Base-by-base conservation (phyloP, 2,113 vertebrate genomes). In the Clarias batrachus region DNA sequence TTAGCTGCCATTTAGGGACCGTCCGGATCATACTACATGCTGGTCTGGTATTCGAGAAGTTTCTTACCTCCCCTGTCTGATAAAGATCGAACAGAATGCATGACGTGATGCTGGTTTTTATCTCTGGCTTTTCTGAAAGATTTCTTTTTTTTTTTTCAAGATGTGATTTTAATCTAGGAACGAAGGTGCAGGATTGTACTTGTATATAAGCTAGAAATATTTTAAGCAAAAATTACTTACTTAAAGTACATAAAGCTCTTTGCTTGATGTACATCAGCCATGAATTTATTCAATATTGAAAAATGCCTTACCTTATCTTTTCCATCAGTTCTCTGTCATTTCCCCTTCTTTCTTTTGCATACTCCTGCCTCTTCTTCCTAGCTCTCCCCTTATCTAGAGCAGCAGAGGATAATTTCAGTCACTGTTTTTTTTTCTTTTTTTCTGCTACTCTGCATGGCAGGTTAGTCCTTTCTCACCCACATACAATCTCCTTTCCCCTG, bases 291-390 rank as follows among this genome's bases (percentile, higher is more conserved):
- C 30, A 83, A 83, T 54, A 30, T 33, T 68, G 52, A 84, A 87
- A 87, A 87, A 86, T 91, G 77, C 85, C 94, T 94, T 92, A 94
- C 95, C 94, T 94, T 86, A 89, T 93, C 81, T 19, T 92, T 86
- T 91, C 86, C 91, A 91, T 92, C 83, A 89, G 41, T 81, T 84
- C 60, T 33, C 65, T 73, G 27, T 89, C 88, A 90, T 90, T 90
- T 93, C 91, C 91, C 85, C 87, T 54, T n/a, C 60, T 78, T 65
- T 56, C 57, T 62, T 37, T 80, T 62, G 52, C 74, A 70, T 27
- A 62, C 56, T 33, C 76, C 52, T 84, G 78, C 56, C 54, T 30
- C n/a, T 52, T 81, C 74, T 83, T 84, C 41, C 83, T 80, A 57
- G 41, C 62, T 87, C 33, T 60, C n/a, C 21, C 54, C 83, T 85